These are phyloP conservation scores for Macroramphosus scolopax DNA, from an alignment of 2,797 vertebrate species.

Conservation along the genomic window DNA sequence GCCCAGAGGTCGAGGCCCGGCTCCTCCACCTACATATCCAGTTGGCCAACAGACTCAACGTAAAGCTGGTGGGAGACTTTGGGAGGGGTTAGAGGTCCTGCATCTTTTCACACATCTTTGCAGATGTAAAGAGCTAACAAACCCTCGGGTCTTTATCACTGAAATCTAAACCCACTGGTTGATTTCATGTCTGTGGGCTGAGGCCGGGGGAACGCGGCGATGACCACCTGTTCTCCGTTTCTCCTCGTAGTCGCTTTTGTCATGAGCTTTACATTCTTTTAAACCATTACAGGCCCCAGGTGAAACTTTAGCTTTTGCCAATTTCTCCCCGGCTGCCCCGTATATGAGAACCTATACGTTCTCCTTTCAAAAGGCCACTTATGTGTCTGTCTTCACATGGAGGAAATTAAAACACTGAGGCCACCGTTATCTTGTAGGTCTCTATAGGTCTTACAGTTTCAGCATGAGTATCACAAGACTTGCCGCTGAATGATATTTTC, in stretches of 20 bases:
- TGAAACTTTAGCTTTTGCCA: constrained; percentile 72
- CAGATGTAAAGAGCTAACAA: constrained; percentile 74
- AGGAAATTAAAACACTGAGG: constrained; percentile 54
- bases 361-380: constrained; percentile 57
- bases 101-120: constrained; percentile 77
- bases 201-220: constrained; percentile 49
- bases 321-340: constrained; percentile 59
- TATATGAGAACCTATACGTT: constrained; percentile 61
- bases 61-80: constrained; percentile 57
- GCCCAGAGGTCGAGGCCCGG: too few relatives aligned
- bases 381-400: constrained; percentile 53
- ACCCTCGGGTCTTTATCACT: constrained; percentile 70
- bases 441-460: constrained; percentile 65
- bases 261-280: constrained; percentile 69
- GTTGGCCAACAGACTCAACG: too few relatives aligned
- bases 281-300: constrained; percentile 60
- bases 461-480: constrained; percentile 39
- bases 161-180: constrained; percentile 74
- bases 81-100: constrained; percentile 53
- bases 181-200: constrained; percentile 68
- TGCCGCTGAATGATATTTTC: constrained; percentile 41
- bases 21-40: too few relatives aligned
- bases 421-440: constrained; percentile 43
- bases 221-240: constrained; percentile 78
- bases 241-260: constrained; percentile 61